Evolutionary conservation across 1,140 invertebrate species (phyloP), one percentile per base, ranked within the genome.

Genomic region (Megalopta genalis): DNA sequence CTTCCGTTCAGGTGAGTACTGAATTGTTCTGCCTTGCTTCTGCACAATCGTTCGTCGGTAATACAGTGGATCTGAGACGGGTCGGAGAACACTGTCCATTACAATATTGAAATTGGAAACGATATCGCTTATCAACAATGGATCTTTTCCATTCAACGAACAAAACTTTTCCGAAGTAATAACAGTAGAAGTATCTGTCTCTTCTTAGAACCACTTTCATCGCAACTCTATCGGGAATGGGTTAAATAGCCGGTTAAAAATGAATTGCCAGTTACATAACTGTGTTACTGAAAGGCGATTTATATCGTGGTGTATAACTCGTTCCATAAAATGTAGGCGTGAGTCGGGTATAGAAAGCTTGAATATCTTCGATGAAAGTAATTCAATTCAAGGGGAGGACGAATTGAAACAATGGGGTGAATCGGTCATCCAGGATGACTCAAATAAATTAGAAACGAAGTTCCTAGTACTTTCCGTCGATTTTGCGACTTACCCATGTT

Each of bases 1-100:
- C 94, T 99, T 76, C 96, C 97, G 57, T 97, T 97, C 92, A 96
- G 96, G 96, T 97, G 90, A 95, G 95, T 95, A 69, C 70, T 14
- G 10, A 76, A 23, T 66, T 16, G 39, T 46, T 12, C 14, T 18
- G 14, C 12, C 27, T 64, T 42, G 5, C 42, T 49, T 57, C 18
- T 59, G 12, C n/a, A 14, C 21, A 1, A 66, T 14, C 25, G 21
- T 9, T 42, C 0, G 46, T 73, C 6, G 67, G 52, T 63, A 49
- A 67, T 64, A 18, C n/a, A 46, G 68, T 37, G 73, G 18, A 12
- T 27, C 27, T 52, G 42, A 83, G 76, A 80, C 66, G 81, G 72
- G 80, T 42, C 73, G 46, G 42, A n/a, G 18, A 9, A 4, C 0
- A 25, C 65, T 23, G 37, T 16, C 32, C 57, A 18, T 46, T 32